Evolutionary conservation across 2,888 invertebrate species (phyloP).

Genomic region (Holacanthella duospinosa): DNA sequence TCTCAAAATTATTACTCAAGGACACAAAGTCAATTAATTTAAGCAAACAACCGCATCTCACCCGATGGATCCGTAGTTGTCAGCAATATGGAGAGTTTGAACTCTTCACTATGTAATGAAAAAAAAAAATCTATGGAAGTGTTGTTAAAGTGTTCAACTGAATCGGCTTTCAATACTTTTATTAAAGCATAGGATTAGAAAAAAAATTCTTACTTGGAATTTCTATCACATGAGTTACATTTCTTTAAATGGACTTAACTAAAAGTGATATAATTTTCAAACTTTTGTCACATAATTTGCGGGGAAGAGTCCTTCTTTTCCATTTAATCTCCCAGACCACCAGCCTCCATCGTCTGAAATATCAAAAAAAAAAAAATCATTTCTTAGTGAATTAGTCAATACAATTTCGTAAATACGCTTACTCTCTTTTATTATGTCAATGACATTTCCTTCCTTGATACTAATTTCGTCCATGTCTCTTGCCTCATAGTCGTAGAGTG

Average conservation of each 20-base stretch:
- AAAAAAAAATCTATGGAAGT: no score
- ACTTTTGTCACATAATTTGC: conserved; percentile 51
- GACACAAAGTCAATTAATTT: background rate
- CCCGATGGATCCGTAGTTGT: background rate
- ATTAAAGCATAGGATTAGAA: no score
- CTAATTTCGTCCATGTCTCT: conserved; percentile 56
- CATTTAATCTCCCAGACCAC: conserved; percentile 53
- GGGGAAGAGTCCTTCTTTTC: conserved; percentile 53
- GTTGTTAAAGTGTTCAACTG: no score
- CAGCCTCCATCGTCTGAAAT: conserved; percentile 55
- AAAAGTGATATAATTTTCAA: conserved; percentile 6
- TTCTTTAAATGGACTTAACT: background rate
- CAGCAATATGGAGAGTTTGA: conserved; percentile 9
- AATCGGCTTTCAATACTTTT: no score
- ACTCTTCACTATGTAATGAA: conserved; percentile 1
- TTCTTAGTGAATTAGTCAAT: background rate
- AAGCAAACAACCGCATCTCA: background rate
- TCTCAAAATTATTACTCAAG: background rate
- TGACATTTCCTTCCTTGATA: conserved; percentile 51
- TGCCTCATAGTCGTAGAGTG: conserved; percentile 54
- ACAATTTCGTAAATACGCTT: conserved; percentile 30
- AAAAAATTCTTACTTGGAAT: conserved; percentile 2
- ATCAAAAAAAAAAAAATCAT: conserved; percentile 14
- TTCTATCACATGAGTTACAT: background rate
- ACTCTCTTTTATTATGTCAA: conserved; percentile 54